Percentiles rank a stretch among this genome's conserved stretches.
These are phyloP conservation scores for Anguilla rostrata DNA, from an alignment of 2,113 vertebrate genomes.

Conservation along the genomic window DNA sequence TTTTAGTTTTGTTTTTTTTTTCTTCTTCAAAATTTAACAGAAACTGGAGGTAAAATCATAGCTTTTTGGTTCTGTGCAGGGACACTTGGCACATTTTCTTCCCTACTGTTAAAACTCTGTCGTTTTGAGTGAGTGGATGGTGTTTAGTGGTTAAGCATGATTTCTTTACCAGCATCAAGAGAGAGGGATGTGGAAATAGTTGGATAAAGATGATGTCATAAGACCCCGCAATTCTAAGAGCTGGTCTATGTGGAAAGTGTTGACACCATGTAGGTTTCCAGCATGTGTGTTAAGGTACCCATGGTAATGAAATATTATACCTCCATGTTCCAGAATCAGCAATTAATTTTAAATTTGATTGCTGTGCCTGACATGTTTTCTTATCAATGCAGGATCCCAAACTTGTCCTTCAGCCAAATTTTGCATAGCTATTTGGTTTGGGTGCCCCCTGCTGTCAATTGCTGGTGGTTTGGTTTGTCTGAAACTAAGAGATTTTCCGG, in stretches of 20 bases:
- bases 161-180: not conserved
- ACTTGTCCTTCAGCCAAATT: not conserved
- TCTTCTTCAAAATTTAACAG: not conserved
- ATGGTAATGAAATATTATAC: conserved; percentile 32
- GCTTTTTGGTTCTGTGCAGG: not conserved
- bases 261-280: not conserved
- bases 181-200: not conserved
- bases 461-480: not conserved
- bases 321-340: not conserved
- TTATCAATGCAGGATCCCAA: not conserved
- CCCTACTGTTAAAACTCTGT: not conserved
- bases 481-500: not conserved
- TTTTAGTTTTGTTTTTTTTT: too few species aligned
- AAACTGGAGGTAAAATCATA: not conserved
- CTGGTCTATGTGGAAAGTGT: not conserved
- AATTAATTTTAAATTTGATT: not conserved
- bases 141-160: not conserved
- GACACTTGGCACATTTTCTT: not conserved
- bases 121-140: not conserved
- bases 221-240: not conserved
- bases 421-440: not conserved
- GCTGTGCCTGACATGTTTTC: not conserved
- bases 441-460: not conserved
- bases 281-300: not conserved
- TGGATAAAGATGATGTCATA: not conserved